These are phyloP conservation scores for Diloba caeruleocephala DNA, from an alignment of 2,888 invertebrate species.

Conservation along the genomic window DNA sequence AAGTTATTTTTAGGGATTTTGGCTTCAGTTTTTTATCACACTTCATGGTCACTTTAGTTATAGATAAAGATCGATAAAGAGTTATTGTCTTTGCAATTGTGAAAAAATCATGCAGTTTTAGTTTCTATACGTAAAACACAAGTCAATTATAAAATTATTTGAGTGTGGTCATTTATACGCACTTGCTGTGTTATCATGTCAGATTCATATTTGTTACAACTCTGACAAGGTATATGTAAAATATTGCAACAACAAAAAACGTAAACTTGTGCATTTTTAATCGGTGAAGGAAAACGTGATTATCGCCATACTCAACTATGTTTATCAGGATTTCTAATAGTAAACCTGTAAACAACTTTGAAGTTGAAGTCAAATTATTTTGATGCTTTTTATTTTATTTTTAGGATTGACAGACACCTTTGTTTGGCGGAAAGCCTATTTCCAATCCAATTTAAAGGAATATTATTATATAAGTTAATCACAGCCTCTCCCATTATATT, in stretches of 20 bases:
- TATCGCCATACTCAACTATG: constrained; percentile 11
- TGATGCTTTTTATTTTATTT: background rate
- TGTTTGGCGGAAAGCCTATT: background rate
- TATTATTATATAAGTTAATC: constrained; percentile 8
- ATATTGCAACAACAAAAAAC: constrained; percentile 2
- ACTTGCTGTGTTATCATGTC: constrained; percentile 26
- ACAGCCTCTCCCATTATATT: constrained; percentile 32
- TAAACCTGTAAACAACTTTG: background rate
- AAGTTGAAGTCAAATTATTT: background rate
- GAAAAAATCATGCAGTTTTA: constrained; percentile 15
- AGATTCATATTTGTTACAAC: constrained; percentile 40
- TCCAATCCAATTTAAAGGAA: background rate
- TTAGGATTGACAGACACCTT: background rate
- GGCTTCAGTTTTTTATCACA: constrained; percentile 13
- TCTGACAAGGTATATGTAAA: constrained; percentile 27
- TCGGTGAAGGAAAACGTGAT: constrained; percentile 32
- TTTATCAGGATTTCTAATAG: background rate
- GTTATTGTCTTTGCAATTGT: constrained; percentile 14
- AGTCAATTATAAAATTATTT: constrained; percentile 21
- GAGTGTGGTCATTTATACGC: constrained; percentile 35
- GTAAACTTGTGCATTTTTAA: constrained; percentile 17
- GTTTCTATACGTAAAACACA: constrained; percentile 12
- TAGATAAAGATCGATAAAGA: constrained; percentile 1
- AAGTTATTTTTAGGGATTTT: constrained; percentile 38
- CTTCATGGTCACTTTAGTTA: constrained; percentile 10